Evolutionary conservation across 2,113 vertebrate genomes (phyloP).

Genomic region (Aix galericulata): DNA sequence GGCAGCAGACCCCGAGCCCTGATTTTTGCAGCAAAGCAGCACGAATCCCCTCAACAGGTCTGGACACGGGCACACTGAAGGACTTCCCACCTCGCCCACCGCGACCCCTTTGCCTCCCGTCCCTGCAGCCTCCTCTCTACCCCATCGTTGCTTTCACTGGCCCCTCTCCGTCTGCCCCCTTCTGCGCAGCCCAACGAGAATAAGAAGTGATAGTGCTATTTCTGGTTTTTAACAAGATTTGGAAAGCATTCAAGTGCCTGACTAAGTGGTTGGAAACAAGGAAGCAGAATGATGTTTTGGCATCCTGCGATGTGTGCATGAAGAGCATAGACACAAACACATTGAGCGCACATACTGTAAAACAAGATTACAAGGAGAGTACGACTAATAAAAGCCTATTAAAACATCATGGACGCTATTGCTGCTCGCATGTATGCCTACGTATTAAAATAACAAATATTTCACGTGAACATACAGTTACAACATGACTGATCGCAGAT

Average conservation of each 20-base stretch:
- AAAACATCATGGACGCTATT: conserved; percentile 34
- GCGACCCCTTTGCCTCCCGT: fast-evolving
- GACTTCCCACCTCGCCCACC: not conserved
- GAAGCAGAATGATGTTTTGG: conserved; percentile 58
- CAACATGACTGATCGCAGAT: conserved; percentile 48
- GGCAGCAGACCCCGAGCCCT: not conserved
- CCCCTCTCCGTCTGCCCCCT: not conserved
- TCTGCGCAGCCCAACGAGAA: not conserved
- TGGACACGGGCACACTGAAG: fast-evolving
- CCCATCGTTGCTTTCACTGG: not conserved
- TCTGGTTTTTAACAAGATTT: conserved; percentile 59
- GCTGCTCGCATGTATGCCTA: not conserved
- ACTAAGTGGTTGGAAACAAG: conserved; percentile 57
- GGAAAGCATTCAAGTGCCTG: conserved; percentile 20
- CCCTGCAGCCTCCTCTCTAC: not conserved
- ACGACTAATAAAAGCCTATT: conserved; percentile 57
- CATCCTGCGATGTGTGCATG: conserved; percentile 29
- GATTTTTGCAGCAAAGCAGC: not conserved
- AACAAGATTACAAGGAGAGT: conserved; percentile 56
- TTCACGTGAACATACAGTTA: conserved; percentile 7
- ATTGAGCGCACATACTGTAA: conserved; percentile 49
- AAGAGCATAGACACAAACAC: conserved; percentile 56
- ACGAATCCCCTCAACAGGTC: not conserved
- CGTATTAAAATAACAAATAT: conserved; percentile 31
- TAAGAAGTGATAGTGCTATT: not conserved